Base-by-base conservation (phyloP, 2,888 invertebrate genomes). In the Dicyrtomina minuta region DNA sequence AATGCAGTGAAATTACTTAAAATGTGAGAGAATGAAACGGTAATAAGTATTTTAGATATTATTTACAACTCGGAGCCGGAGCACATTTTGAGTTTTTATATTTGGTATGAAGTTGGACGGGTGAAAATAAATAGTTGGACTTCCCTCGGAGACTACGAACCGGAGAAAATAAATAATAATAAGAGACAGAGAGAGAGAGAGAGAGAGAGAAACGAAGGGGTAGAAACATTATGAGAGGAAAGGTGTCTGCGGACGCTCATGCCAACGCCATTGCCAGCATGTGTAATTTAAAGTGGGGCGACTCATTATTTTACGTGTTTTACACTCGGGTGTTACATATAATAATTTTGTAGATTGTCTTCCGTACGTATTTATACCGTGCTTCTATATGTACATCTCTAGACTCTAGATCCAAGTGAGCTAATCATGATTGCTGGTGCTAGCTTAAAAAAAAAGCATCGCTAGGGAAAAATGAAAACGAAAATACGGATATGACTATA, bases 261-360 rank as follows among this genome's bases (percentile, higher is more conserved):
- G 33, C 33, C 8, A 33, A 33, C 33, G 33, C 8, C 33, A 33
- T 5, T 33, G 33, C 33, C 33, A 33, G 33, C 33, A 33, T 41
- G 58, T 58, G 41, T 33, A 33, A 33, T 33, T 33, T 17, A 58
- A 33, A 41, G 20, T 56, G 56, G 58, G 58, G 39, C 58, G 58
- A 58, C 58, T 58, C 58, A 55, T 55, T 58, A 41, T 41, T 58
- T 58, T 41, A 39, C 12, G 58, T 41, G 53, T 26, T 24, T 10
- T 26, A 53, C 24, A 53, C 22, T 13, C 3, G 53, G 13, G 53
- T 24, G 22, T 17, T 17, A 20, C 17, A 46, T 10, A 49, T 49
- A 17, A 10, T 49, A 49, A 49, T 12, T 49, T n/a, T 15, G 22
- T 15, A 49, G 43, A 41, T 8, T 12, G 43, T 12, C 10, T 41